Evolutionary conservation across 64 coral and sea anemone species (phyloP).

Genomic region (Stichodactyla helianthus): DNA sequence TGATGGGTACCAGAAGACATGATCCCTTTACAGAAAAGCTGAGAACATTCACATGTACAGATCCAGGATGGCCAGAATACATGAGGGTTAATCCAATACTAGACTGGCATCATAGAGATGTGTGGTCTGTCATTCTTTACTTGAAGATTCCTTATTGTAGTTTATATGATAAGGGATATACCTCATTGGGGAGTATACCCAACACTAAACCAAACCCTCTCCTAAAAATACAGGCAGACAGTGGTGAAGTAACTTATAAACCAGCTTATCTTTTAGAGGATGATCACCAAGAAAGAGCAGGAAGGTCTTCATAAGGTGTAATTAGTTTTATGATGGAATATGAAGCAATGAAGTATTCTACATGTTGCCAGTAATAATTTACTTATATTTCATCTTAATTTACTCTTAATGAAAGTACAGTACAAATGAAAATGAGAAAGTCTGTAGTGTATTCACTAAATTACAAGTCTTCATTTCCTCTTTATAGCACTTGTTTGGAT

Average conservation of each 20-base stretch:
- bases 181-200: slow-evolving; percentile 77
- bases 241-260: slow-evolving; percentile 49
- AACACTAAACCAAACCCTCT: slow-evolving; percentile 88
- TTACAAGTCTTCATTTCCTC: too few relatives aligned
- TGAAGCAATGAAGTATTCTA: too few relatives aligned
- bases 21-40: slow-evolving; percentile 89
- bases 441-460: too few relatives aligned
- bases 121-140: slow-evolving; percentile 75
- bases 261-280: slow-evolving; percentile 91
- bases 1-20: slow-evolving; percentile 91
- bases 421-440: too few relatives aligned
- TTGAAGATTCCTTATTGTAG: slow-evolving; percentile 74
- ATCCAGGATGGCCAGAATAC: slow-evolving; percentile 86
- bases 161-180: slow-evolving; percentile 93
- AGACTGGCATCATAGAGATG: slow-evolving; percentile 92
- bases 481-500: too few relatives aligned
- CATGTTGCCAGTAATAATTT: too few relatives aligned
- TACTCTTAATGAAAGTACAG: too few relatives aligned
- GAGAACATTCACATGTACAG: slow-evolving; percentile 78
- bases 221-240: slow-evolving; percentile 40
- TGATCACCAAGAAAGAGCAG: slow-evolving; percentile 77
- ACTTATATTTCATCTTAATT: too few relatives aligned
- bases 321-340: too few relatives aligned
- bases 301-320: slow-evolving; percentile 37
- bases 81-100: slow-evolving; percentile 97